These are phyloP conservation scores for Canis aureus DNA, from an alignment of 2,113 vertebrate genomes.

Conservation along the genomic window DNA sequence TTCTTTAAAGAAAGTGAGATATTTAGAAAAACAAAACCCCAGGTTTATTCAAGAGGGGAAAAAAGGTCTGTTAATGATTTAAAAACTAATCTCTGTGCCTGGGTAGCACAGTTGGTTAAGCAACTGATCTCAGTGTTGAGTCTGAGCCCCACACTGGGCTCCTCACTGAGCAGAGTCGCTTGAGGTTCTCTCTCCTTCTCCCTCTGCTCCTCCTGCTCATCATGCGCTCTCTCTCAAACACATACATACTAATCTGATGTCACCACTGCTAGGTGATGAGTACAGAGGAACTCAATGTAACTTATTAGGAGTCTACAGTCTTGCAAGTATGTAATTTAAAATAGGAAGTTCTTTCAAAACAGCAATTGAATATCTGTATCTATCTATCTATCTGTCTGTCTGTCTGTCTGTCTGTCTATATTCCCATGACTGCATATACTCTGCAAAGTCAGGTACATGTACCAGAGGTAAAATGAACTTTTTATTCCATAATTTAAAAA, in stretches of 20 bases:
- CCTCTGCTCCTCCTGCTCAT: neutral
- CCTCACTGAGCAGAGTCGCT: neutral
- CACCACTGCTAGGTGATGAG: neutral
- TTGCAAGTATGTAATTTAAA: neutral
- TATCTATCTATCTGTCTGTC: too few relatives aligned
- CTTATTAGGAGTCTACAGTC: neutral
- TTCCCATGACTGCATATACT: neutral
- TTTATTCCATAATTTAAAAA: neutral
- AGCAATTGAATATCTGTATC: too few relatives aligned
- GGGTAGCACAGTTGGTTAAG: neutral
- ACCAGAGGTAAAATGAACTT: slow-evolving; percentile 13
- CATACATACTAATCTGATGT: neutral
- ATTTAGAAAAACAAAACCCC: neutral
- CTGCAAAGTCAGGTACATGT: neutral
- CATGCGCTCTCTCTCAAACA: neutral
- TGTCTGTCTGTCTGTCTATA: neutral
- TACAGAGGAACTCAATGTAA: neutral
- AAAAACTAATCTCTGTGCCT: neutral
- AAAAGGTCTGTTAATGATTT: neutral
- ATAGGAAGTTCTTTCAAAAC: neutral
- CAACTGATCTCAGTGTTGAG: neutral
- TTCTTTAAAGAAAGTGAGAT: slow-evolving; percentile 19
- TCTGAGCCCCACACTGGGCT: neutral
- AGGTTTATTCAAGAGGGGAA: neutral
- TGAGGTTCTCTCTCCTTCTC: neutral